Base-by-base conservation (phyloP, 2,113 vertebrate genomes). In the Scartelaos histophorus region DNA sequence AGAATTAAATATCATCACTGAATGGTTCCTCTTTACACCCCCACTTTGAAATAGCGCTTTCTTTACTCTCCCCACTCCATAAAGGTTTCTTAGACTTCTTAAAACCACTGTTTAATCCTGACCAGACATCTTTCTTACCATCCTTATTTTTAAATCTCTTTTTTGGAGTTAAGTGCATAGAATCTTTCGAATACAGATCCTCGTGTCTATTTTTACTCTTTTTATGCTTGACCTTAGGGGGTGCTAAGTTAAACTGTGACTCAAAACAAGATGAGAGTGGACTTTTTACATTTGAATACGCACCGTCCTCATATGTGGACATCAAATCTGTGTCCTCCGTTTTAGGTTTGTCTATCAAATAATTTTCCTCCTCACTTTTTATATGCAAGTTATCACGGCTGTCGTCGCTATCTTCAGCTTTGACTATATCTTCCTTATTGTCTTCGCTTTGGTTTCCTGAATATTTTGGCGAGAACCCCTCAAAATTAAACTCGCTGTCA, bases 391-490 rank as follows among this genome's bases (percentile, higher is more conserved):
- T 67, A 3, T 77, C 79, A 45, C 84, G 70, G 67, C 85, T 81
- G 47, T 54, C 19, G 5, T 85, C 86, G 15, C 77, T 71, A 10
- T 87, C 81, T 70, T 92, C 80, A 67, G 73, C 93, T 92, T 94
- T 97, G 81, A 95, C 94, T 17, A 92, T 80, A 75, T 95, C 95
- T 82, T 95, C 95, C 88, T 94, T 95, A 82, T 94, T 93, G 73
- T 96, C 94, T 88, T 96, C 94, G 25, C 93, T 92, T 49, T 94
- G 88, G 78, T 94, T 92, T 58, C 93, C 91, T n/a, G 95, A 93
- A 16, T 94, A 94, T 85, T 97, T 97, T 75, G 95, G 95, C 67
- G 93, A 87, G 66, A 95, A 95, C 78, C 94, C 94, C 73, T 95
- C 93, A 82, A 92, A 96, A 71, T 90, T 91, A 0, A 91, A 94